Evolutionary conservation across 2,113 vertebrate genomes (phyloP).

Genomic region (Protobothrops mucrosquamatus): DNA sequence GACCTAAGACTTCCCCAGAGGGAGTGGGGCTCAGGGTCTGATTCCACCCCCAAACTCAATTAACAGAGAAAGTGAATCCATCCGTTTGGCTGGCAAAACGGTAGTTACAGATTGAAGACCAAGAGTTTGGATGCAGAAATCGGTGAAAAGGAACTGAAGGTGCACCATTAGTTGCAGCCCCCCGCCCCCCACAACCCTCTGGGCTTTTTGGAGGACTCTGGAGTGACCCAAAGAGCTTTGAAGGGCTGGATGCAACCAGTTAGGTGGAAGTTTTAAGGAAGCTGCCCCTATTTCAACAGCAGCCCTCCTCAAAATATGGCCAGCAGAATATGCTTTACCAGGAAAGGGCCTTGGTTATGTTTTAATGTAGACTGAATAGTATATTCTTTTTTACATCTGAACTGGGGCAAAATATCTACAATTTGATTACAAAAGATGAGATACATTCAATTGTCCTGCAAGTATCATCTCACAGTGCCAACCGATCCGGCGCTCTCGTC

Average conservation of each 20-base stretch:
- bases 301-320: not conserved
- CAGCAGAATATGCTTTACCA: not conserved
- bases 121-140: not conserved
- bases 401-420: not conserved
- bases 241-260: not conserved
- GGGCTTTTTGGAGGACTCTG: not conserved
- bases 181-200: not conserved
- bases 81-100: not conserved
- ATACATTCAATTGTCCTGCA: not conserved
- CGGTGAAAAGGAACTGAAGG: not conserved
- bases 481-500: not conserved
- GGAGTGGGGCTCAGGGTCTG: not conserved
- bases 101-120: not conserved
- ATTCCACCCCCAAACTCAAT: not conserved
- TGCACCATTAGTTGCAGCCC: not conserved
- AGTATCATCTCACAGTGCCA: not conserved
- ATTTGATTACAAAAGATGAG: not conserved
- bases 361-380: not conserved
- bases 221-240: not conserved
- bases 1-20: not conserved
- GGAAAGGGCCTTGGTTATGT: not conserved
- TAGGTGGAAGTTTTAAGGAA: not conserved
- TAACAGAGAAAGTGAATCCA: not conserved
- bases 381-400: not conserved
- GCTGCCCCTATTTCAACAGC: not conserved